Conservation (phyloP, 2,888 invertebrate genomes). For the Smittia sp. region DNA sequence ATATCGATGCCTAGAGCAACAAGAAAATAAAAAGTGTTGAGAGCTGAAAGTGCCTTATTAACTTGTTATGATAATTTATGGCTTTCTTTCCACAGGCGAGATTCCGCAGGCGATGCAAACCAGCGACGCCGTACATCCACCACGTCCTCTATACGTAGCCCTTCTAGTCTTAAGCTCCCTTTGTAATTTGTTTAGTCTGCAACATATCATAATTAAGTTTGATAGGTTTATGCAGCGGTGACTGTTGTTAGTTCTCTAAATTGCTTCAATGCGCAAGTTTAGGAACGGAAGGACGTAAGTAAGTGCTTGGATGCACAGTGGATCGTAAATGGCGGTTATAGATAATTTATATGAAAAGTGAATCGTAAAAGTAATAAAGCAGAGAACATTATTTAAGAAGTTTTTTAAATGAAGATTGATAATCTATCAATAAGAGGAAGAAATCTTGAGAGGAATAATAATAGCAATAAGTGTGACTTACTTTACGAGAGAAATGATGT, state of each 20-base stretch:
- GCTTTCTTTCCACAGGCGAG: slow-evolving; percentile 58
- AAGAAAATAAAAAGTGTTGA: neutral
- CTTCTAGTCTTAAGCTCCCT: slow-evolving; percentile 46
- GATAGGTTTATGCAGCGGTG: slow-evolving; percentile 27
- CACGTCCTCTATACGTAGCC: slow-evolving; percentile 45
- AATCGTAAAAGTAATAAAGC: no score
- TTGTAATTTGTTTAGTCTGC: slow-evolving; percentile 40
- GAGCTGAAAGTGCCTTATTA: slow-evolving; percentile 20
- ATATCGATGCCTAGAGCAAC: neutral
- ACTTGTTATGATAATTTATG: slow-evolving; percentile 33
- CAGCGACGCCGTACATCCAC: slow-evolving; percentile 57
- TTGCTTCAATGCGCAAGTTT: neutral
- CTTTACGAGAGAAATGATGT: no score
- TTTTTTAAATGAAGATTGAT: no score
- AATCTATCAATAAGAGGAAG: no score
- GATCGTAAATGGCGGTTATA: no score
- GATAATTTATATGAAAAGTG: no score
- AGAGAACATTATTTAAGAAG: no score
- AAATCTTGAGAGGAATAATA: neutral
- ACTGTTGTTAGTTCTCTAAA: slow-evolving; percentile 1
- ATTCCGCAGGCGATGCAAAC: slow-evolving; percentile 86
- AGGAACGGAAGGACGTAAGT: no score
- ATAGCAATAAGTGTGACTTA: slow-evolving; percentile 6
- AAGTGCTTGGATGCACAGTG: no score
- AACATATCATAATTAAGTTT: slow-evolving; percentile 32